A percentile compares a stretch with the other conserved stretches of the same genome.
These are phyloP conservation scores for Thoracochromis brauschi DNA, from an alignment of 2,113 vertebrate genomes.

Conservation along the genomic window DNA sequence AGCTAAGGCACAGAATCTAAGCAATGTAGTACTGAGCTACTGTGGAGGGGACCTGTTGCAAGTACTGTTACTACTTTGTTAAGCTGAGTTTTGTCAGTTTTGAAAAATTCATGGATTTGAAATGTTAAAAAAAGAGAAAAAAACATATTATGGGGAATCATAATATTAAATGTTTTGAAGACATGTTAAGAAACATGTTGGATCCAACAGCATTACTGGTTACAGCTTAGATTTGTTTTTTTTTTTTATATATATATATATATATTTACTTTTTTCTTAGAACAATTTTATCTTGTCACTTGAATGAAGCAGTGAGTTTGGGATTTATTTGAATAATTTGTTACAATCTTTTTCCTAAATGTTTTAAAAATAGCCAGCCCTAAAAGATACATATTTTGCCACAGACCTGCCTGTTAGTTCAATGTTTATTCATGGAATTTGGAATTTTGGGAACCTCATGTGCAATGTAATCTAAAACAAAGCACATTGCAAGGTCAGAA, in stretches of 20 bases:
- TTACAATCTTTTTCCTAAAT: accelerated
- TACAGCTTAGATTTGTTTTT: accelerated
- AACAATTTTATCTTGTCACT: background rate
- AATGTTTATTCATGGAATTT: background rate
- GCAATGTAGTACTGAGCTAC: background rate
- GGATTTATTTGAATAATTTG: background rate
- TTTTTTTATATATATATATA: no score
- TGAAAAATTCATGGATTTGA: accelerated
- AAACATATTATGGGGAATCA: background rate
- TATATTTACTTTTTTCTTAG: background rate
- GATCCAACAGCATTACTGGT: background rate
- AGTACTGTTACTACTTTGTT: background rate
- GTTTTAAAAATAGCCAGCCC: background rate
- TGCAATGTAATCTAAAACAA: background rate
- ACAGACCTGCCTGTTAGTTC: background rate
- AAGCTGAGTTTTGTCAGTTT: background rate
- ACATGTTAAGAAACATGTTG: background rate
- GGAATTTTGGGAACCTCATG: background rate
- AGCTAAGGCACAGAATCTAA: background rate
- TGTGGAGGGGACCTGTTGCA: background rate
- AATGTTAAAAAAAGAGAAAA: background rate
- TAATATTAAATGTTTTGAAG: background rate
- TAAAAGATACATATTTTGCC: background rate
- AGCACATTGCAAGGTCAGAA: background rate
- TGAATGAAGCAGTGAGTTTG: background rate